Base-by-base conservation (phyloP, 2,797 vertebrate genomes). In the Pipistrellus nathusii region DNA sequence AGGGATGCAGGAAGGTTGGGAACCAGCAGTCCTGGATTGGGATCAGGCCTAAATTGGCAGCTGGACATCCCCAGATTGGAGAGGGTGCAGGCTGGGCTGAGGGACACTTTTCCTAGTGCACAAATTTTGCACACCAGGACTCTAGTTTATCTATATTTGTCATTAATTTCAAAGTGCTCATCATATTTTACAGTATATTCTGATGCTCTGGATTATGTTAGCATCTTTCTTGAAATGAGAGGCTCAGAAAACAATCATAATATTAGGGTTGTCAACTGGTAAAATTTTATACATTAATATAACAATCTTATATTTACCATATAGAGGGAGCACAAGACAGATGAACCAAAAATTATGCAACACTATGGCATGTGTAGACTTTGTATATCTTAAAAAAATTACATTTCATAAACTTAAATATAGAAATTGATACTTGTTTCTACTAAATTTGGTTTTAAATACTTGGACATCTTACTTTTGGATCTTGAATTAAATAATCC, bases 361-460 rank as follows among this genome's bases (percentile, higher is more conserved):
- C 15, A 55, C 4, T 17, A 5, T 85, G 30, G 30, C 20, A 84
- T 12, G 27, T 46, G 5, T 82, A 35, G 71, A 85, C 32, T 80
- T 41, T 86, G 51, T 15, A 18, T 69, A 66, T 66, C 35, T 91
- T 75, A 75, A 80, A 80, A 76, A 80, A 80, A 76, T 13, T 77
- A 12, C 2, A 53, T 77, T 80, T 86, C 8, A 41, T 71, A 78
- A 89, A 18, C 9, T 14, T 93, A 76, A 78, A 81, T 23, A 53
- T 88, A 85, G 25, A 80, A 72, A 1, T 62, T 71, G 17, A 41
- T 69, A 51, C 14, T 30, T 72, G 0, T 84, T 85, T 90, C 27
- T 75, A 35, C 10, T 66, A 78, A 44, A 86, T 68, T 86, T 95
- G 8, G 27, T 78, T 90, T 92, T 68, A 73, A 53, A 38, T 83